Percentiles rank a stretch among this genome's conserved stretches.
These are phyloP conservation scores for Trachops cirrhosus DNA, from an alignment of 2,797 vertebrate species.

Conservation along the genomic window DNA sequence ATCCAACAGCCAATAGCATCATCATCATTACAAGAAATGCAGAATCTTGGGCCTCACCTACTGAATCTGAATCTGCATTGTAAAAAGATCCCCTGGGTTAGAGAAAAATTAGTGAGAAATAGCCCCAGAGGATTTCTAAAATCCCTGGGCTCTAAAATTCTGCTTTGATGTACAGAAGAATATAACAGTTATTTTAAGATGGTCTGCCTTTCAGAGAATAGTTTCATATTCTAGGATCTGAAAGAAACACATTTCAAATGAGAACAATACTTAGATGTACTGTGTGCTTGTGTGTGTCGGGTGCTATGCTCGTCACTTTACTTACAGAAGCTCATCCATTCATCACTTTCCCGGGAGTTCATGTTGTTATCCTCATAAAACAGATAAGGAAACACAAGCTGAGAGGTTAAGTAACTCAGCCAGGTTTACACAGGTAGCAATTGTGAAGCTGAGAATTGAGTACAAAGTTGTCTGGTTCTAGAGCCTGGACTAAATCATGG, in stretches of 20 bases:
- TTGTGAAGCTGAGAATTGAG: neutral
- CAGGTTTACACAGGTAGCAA: neutral
- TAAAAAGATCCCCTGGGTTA: neutral
- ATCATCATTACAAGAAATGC: neutral
- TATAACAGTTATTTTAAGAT: neutral
- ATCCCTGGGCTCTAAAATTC: neutral
- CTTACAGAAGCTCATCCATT: neutral
- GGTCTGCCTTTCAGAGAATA: neutral
- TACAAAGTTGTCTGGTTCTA: neutral
- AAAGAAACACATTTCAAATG: neutral
- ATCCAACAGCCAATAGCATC: neutral
- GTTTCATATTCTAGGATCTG: neutral
- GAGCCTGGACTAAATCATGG: neutral
- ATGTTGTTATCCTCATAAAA: neutral
- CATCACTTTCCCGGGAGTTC: fast-evolving
- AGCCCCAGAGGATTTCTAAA: neutral
- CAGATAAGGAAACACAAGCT: neutral
- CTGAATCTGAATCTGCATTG: neutral
- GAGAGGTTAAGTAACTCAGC: neutral
- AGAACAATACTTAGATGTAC: neutral
- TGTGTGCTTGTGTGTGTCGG: fast-evolving
- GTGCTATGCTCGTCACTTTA: neutral
- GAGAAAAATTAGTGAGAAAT: neutral
- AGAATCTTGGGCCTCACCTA: neutral
- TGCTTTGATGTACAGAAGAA: neutral